Conservation (phyloP, 2,888 invertebrate genomes). For the Folsomia manolachei region DNA sequence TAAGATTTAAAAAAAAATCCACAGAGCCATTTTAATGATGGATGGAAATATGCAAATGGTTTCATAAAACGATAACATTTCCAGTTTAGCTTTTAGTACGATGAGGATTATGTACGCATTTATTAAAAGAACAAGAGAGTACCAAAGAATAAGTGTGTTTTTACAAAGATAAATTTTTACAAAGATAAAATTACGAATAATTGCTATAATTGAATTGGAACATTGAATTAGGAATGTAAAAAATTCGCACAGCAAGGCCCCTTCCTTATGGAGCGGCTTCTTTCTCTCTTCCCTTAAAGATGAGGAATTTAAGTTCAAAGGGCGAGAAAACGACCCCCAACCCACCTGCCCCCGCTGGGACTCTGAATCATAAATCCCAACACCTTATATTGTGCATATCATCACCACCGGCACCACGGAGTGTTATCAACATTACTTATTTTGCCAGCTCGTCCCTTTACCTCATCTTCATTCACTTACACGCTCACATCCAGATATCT, state of each 20-base stretch:
- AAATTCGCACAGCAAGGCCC: constrained; percentile 49
- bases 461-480: too few relatives aligned
- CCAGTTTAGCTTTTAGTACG: too few relatives aligned
- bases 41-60: too few relatives aligned
- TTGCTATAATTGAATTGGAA: not conserved
- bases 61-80: too few relatives aligned
- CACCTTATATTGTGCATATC: constrained; percentile 49
- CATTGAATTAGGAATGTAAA: constrained; percentile 38
- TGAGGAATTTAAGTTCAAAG: constrained; percentile 47
- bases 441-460: constrained; percentile 41
- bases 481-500: too few relatives aligned
- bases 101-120: too few relatives aligned
- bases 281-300: constrained; percentile 43
- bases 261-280: constrained; percentile 42
- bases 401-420: constrained; percentile 49
- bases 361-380: constrained; percentile 48
- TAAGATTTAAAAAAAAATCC: too few relatives aligned
- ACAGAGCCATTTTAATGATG: too few relatives aligned
- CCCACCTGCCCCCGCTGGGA: constrained; percentile 46
- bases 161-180: too few relatives aligned
- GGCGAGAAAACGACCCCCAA: constrained; percentile 46
- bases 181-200: too few relatives aligned
- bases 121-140: too few relatives aligned
- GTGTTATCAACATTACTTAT: constrained; percentile 49
- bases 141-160: too few relatives aligned